Evolutionary conservation across 2,113 vertebrate genomes (phyloP), one percentile per base, ranked within the genome.

Genomic region (Microcebus lehilahytsara): DNA sequence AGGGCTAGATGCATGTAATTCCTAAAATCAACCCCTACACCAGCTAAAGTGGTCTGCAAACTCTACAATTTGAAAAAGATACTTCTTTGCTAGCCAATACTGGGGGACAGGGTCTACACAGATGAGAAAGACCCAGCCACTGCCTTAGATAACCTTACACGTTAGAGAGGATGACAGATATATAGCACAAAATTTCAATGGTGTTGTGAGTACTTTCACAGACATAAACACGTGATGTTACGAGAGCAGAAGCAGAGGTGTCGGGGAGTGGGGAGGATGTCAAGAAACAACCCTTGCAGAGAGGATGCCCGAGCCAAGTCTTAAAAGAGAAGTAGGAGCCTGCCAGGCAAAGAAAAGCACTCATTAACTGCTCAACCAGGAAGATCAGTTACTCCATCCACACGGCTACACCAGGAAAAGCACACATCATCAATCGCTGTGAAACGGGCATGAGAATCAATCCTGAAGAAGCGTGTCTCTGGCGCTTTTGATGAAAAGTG

Each of bases 401-500:
- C 95, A 97, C 96, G 96, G 93, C 95, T 97, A 58, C 75, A 67
- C 87, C 85, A 90, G 92, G 84, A 97, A 97, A 97, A 96, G 66
- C 92, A 97, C 96, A 97, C 96, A 95, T 97, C 97, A 98, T 98
- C 97, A 97, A 97, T 98, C 62, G 80, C 96, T 75, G 84, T 23
- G 64, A 83, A 96, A 83, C 3, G 25, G 94, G 89, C 96, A 89
- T 87, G 96, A 96, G 97, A 97, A 97, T 97, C 96, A 96, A 95
- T 97, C 90, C 97, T 95, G 93, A 97, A 96, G 96, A 97, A 98
- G 97, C 49, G 13, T 97, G 97, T 97, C 94, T 96, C 96, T 97
- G 92, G 84, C 97, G 96, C 94, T 96, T 98, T 98, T 97, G 97
- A 97, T 98, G 97, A 97, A 97, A 98, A 97, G 93, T 97, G 60